Evolutionary conservation across 2,888 invertebrate species (phyloP), one percentile per base, ranked within the genome.

Genomic region (Eubasilissa splendida): DNA sequence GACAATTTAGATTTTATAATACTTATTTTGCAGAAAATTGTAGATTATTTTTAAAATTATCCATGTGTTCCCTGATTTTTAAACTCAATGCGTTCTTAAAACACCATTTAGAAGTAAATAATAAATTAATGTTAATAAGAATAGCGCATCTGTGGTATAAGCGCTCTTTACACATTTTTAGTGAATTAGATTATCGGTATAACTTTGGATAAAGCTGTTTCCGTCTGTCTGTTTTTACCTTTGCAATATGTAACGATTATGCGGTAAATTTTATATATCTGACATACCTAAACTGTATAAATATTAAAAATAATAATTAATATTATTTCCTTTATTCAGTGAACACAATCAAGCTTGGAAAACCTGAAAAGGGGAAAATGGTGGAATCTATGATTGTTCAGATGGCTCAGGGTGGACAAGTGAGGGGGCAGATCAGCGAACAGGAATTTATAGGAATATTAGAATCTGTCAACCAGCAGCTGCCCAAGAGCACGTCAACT

Each of bases 291-390:
- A 1, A 58, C 4, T 58, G 58, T 58, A 14, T 58, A 58, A 11
- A 22, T 56, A 9, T 58, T 58, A 4, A 8, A 58, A n/a, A 58
- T 58, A n/a, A 58, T 8, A 68, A 0, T 22, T 52, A 12, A 42
- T 11, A 22, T 22, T 79, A 58, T 76, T 80, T 60, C 76, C 52
- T 63, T 50, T 12, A 60, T 54, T 56, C 68, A 97, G 97, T 99
- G 86, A 99, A 97, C 87, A 99, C 96, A 76, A 92, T 99, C 82
- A 95, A 96, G 87, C 90, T 98, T 73, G 97, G 97, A 84, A 98
- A 97, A 89, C 99, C 99, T 70, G 99, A 99, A 86, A 99, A 99
- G 88, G 99, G 97, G 9, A 93, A 93, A 87, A 95, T 97, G 94
- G 95, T 99, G 79, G 99, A 99, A 91, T 94, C 94, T 84, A 96